A percentile compares a stretch with the other conserved stretches of the same genome.
Evolutionary conservation across 2,797 vertebrate genomes (phyloP).

Genomic region (Alca torda): DNA sequence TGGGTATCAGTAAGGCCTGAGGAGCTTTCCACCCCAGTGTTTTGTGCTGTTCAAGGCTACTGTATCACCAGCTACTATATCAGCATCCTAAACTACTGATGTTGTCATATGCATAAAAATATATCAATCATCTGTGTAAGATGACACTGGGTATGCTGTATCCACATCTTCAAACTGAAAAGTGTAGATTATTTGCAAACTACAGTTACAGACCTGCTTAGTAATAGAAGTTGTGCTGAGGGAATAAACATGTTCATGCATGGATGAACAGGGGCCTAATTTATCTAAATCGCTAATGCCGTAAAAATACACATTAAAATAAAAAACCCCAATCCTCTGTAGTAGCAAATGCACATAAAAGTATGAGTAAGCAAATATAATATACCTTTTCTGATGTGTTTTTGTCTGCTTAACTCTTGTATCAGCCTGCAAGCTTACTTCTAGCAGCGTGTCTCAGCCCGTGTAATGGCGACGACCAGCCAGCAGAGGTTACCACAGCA

Average conservation of each 20-base stretch:
- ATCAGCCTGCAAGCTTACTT: background rate
- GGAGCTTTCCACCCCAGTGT: too few relatives aligned
- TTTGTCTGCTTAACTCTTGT: background rate
- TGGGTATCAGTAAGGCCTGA: too few relatives aligned
- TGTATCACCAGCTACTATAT: too few relatives aligned
- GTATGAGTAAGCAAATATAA: background rate
- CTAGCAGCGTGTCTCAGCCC: fast-evolving
- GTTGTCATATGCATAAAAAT: background rate
- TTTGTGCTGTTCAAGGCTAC: too few relatives aligned
- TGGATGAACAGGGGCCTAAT: background rate
- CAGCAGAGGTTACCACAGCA: constrained; percentile 50
- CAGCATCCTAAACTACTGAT: background rate
- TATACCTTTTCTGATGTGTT: background rate
- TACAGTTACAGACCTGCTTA: background rate
- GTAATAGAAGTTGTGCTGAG: background rate
- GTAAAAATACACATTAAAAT: background rate
- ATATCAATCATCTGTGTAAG: background rate
- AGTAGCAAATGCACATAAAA: background rate
- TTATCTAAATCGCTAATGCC: background rate
- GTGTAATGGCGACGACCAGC: background rate
- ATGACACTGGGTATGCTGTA: background rate
- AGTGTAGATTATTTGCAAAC: background rate
- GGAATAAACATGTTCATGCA: background rate
- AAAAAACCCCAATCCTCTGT: background rate
- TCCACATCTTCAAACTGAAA: background rate